phyloP scores from a whole-genome alignment of 2,113 vertebrate species.

The Tautogolabrus adspersus region DNA sequence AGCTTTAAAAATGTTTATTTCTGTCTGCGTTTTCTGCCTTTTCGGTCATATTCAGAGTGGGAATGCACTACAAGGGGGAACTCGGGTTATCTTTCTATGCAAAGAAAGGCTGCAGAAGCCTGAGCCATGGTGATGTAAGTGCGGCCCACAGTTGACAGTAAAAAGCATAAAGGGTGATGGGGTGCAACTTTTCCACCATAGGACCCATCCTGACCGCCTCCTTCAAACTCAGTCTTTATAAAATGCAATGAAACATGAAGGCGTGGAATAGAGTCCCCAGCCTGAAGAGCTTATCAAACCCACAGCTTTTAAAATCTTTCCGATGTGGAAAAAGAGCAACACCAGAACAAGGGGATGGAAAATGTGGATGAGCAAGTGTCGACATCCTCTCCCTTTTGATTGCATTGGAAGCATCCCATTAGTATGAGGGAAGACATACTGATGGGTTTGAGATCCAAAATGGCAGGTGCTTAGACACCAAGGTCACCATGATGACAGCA shows the following conservation, averaged over 20 bases:
- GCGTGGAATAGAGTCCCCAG: constrained; percentile 15
- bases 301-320: constrained; percentile 52
- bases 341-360: constrained; percentile 25
- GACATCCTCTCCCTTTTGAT: constrained; percentile 43
- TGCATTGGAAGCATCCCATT: not conserved
- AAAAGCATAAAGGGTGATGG: constrained; percentile 1
- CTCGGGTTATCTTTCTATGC: constrained; percentile 9
- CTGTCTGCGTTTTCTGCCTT: too few species aligned
- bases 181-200: constrained; percentile 28
- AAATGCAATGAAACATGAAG: constrained; percentile 54
- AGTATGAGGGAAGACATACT: constrained; percentile 1
- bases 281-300: constrained; percentile 37
- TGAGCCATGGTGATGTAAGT: not conserved
- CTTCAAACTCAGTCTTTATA: constrained; percentile 13
- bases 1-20: too few species aligned
- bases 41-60: too few species aligned
- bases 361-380: not conserved
- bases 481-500: constrained; percentile 29
- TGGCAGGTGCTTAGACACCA: not conserved
- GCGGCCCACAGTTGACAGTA: constrained; percentile 2
- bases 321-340: constrained; percentile 49
- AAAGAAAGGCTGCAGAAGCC: not conserved
- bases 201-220: constrained; percentile 5
- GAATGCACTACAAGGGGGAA: not conserved
- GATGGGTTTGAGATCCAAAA: constrained; percentile 18